Evolutionary conservation across 2,113 vertebrate species (phyloP).

Genomic region (Cynocephalus volans): DNA sequence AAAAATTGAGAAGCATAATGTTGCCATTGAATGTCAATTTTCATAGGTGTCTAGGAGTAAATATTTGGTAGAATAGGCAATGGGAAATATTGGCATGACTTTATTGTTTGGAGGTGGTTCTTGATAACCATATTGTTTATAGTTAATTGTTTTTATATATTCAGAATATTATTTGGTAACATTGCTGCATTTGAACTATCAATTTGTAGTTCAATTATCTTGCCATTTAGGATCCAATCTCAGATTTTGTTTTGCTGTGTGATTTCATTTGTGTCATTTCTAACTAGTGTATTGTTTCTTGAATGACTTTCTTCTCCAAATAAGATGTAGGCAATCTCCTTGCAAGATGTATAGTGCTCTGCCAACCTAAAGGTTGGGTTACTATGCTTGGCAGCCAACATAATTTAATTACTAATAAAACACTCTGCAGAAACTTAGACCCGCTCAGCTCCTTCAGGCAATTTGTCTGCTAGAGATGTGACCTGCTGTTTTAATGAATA

Average conservation of each 20-base stretch:
- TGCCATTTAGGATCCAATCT: not conserved
- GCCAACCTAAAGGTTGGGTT: not conserved
- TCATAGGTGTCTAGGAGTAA: not conserved
- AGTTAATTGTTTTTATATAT: not conserved
- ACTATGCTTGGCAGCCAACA: not conserved
- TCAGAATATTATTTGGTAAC: not conserved
- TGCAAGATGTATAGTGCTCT: not conserved
- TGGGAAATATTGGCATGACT: not conserved
- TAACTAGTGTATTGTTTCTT: not conserved
- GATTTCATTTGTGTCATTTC: not conserved
- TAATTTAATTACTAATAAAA: conserved; percentile 6
- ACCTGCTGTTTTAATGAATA: conserved; percentile 23
- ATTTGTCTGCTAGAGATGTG: conserved; percentile 11
- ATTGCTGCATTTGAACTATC: not conserved
- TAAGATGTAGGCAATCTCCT: not conserved
- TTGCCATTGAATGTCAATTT: not conserved
- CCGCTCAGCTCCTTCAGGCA: not conserved
- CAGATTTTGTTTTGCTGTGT: not conserved
- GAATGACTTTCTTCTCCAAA: not conserved
- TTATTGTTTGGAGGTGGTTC: not conserved
- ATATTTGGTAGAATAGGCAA: not conserved
- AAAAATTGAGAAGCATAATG: not conserved
- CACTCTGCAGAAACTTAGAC: not conserved
- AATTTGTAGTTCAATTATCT: conserved; percentile 6
- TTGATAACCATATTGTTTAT: not conserved